Base-by-base conservation (phyloP, 64 coral and sea anemone genomes). In the Exaiptasia diaphana region DNA sequence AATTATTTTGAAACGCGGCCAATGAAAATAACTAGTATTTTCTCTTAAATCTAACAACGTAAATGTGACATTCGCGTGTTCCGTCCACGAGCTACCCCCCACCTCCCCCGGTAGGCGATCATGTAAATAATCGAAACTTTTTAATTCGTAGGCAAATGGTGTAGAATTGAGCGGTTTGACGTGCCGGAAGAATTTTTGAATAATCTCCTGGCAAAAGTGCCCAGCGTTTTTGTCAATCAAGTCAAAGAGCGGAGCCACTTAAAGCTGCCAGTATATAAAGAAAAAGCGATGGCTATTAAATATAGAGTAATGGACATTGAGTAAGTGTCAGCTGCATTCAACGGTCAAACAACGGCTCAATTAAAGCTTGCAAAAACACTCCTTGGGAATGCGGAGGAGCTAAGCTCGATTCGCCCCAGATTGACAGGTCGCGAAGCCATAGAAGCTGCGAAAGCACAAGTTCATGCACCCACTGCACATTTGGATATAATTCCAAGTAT, bases 111-210 rank as follows among this genome's bases (percentile, higher is more conserved):
- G 32, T 38, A 12, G 23, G 20, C 39, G 23, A 74, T 22, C 1
- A 1, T 23, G 30, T 23, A 77, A 77, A 40, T 53, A 15, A 21
- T 57, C 58, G 37, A 63, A 38, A 43, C 15, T 50, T 50, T 54
- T 32, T 49, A 48, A 50, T 53, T 12, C 32, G n/a, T n/a, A 86
- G 83, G 83, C 21, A 86, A 86, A 86, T 86, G 71, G 83, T 86
- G 71, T 40, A 53, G 62, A 35, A 60, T 86, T 52, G 83, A 86
- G 15, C 62, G 83, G 53, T 67, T 49, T 50, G 69, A 68, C 38
- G 64, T 68, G 4, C 76, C 76, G 41, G 55, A 83, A 40, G 32
- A 54, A 0, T 72, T 55, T 42, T 3, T 83, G 11, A 15, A 53
- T 27, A 17, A 26, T 54, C 8, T 82, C 18, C 42, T 83, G 44